A percentile compares a stretch with the other conserved stretches of the same genome.
Conservation (phyloP, 2,113 vertebrate genomes). For the Psettodes erumei region DNA sequence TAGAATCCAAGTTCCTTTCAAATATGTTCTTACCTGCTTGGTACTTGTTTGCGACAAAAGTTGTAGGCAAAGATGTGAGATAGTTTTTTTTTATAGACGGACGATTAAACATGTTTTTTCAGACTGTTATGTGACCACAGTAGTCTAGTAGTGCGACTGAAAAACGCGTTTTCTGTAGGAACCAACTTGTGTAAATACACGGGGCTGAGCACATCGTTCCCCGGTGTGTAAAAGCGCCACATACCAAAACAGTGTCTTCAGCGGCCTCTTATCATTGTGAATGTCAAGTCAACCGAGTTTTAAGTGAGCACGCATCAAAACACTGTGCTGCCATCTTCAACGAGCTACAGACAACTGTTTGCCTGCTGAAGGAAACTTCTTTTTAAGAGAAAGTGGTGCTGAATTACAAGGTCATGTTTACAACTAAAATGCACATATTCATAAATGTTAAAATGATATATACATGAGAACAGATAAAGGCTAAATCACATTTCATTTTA, state of each 20-base stretch:
- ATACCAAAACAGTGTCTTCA: background rate
- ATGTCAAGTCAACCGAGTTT: background rate
- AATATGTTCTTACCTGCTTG: background rate
- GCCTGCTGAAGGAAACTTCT: no score
- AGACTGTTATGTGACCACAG: background rate
- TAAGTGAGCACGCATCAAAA: background rate
- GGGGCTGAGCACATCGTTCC: background rate
- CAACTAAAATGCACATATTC: background rate
- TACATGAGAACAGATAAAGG: background rate
- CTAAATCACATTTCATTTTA: no score
- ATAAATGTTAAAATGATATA: background rate
- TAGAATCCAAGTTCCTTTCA: background rate
- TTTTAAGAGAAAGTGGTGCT: background rate
- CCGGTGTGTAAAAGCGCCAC: slow-evolving; percentile 5
- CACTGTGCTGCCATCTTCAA: background rate
- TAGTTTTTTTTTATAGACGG: background rate
- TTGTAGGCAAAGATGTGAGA: background rate
- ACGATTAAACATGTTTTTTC: background rate
- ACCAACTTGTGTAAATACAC: no score
- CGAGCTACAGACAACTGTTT: background rate
- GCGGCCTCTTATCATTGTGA: background rate
- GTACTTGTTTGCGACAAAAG: background rate
- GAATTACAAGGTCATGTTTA: background rate
- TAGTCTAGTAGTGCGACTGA: background rate
- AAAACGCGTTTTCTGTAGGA: background rate